phyloP scores from a whole-genome alignment of 2,797 vertebrate species.

The Hipposideros larvatus region DNA sequence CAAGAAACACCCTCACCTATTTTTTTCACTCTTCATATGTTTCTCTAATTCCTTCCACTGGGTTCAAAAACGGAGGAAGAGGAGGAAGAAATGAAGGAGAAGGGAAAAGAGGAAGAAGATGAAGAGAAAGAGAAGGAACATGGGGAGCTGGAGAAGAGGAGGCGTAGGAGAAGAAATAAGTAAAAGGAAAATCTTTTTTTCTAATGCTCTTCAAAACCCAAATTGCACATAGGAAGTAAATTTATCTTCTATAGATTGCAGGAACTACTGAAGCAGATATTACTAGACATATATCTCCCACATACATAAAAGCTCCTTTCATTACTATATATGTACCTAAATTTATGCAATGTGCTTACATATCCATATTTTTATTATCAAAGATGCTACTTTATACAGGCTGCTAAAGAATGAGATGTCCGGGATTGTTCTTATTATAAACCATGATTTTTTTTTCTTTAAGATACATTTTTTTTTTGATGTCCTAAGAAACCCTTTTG shows the following conservation, averaged over 20 bases:
- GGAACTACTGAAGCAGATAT: not conserved
- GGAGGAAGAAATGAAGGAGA: not conserved
- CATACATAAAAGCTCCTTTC: not conserved
- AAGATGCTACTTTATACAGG: constrained; percentile 8
- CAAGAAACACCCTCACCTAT: not conserved
- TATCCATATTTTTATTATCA: constrained; percentile 16
- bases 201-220: not conserved
- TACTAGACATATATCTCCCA: not conserved
- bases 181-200: not conserved
- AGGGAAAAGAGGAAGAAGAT: not conserved
- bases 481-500: constrained; percentile 62
- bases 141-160: not conserved
- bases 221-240: not conserved
- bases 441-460: not conserved
- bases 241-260: not conserved
- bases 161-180: not conserved
- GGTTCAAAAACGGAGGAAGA: not conserved
- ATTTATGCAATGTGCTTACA: not conserved
- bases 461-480: not conserved
- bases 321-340: not conserved
- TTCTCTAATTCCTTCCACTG: not conserved
- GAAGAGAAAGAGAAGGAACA: not conserved
- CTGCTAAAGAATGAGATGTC: not conserved
- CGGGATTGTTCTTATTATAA: not conserved
- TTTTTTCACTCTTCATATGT: not conserved